phyloP scores from a whole-genome alignment of 1,140 invertebrate species.

The Drosophila sturtevanti region DNA sequence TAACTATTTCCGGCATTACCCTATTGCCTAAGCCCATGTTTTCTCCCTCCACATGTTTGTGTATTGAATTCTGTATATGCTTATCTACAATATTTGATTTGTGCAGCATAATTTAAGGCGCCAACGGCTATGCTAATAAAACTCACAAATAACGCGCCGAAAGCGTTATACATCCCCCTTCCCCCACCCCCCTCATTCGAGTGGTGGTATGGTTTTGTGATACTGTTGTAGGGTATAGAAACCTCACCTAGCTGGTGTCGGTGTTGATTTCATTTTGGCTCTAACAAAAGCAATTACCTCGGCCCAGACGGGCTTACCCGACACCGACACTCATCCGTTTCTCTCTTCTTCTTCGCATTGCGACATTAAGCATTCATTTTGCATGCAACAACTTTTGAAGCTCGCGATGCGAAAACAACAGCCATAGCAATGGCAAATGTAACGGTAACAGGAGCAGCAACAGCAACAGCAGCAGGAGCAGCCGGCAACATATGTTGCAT shows the following conservation, averaged over 20 bases:
- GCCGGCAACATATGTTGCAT: constrained; percentile 78
- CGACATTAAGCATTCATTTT: constrained; percentile 76
- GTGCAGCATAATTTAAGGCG: constrained; percentile 70
- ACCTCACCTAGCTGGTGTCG: constrained; percentile 22
- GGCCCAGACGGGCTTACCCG: constrained; percentile 22
- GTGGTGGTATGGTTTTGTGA: no score
- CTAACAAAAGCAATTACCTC: constrained; percentile 74
- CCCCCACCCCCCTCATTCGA: no score
- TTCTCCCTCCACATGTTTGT: neutral
- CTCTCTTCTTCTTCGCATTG: constrained; percentile 29
- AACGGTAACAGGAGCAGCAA: neutral
- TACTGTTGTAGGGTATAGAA: neutral
- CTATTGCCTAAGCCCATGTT: neutral
- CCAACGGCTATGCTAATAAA: constrained; percentile 55
- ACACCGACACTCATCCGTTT: neutral
- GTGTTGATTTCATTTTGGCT: constrained; percentile 76
- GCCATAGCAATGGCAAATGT: no score
- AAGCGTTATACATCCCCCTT: neutral
- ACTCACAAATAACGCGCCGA: constrained; percentile 47
- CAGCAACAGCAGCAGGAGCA: constrained; percentile 30
- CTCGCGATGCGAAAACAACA: constrained; percentile 10
- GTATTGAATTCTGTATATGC: constrained; percentile 51
- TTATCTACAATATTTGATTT: constrained; percentile 61
- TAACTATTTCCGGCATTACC: neutral
- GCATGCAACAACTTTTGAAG: constrained; percentile 73